A percentile compares a stretch with the other conserved stretches of the same genome.
Conservation (phyloP, 2,888 invertebrate genomes). For the Plusia festucae region DNA sequence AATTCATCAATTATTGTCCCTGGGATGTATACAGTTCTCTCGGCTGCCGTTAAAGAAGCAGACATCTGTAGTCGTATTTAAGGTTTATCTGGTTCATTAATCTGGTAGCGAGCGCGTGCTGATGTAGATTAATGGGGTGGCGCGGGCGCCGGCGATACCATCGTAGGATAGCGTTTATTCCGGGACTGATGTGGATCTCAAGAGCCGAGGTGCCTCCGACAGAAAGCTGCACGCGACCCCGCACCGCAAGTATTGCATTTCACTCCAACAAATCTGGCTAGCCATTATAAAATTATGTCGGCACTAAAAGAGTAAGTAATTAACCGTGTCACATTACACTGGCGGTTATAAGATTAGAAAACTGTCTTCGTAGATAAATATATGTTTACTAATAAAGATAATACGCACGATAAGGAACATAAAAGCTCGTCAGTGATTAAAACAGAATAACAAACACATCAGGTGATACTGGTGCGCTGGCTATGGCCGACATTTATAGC, state of each 20-base stretch:
- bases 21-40: slow-evolving; percentile 68
- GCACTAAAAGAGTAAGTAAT: slow-evolving; percentile 58
- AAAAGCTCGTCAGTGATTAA: slow-evolving; percentile 53
- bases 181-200: slow-evolving; percentile 80
- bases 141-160: slow-evolving; percentile 80
- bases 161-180: slow-evolving; percentile 81
- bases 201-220: slow-evolving; percentile 56
- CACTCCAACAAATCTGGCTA: slow-evolving; percentile 46
- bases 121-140: slow-evolving; percentile 88
- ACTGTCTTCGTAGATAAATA: slow-evolving; percentile 48
- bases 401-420: slow-evolving; percentile 48
- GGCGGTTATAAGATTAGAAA: slow-evolving; percentile 49
- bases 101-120: slow-evolving; percentile 85
- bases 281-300: slow-evolving; percentile 55
- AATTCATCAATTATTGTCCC: slow-evolving; percentile 84
- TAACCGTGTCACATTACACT: slow-evolving; percentile 57
- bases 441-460: slow-evolving; percentile 48
- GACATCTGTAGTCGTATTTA: slow-evolving; percentile 86
- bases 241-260: slow-evolving; percentile 57
- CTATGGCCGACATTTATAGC: slow-evolving; percentile 39
- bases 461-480: slow-evolving; percentile 39
- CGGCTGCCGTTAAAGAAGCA: slow-evolving; percentile 73
- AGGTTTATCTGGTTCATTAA: slow-evolving; percentile 87
- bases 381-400: slow-evolving; percentile 58
- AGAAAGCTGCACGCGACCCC: slow-evolving; percentile 71